Evolutionary conservation across 2,888 invertebrate genomes (phyloP), one percentile per base, ranked within the genome.

Genomic region (Rhopalosiphum nymphaeae): DNA sequence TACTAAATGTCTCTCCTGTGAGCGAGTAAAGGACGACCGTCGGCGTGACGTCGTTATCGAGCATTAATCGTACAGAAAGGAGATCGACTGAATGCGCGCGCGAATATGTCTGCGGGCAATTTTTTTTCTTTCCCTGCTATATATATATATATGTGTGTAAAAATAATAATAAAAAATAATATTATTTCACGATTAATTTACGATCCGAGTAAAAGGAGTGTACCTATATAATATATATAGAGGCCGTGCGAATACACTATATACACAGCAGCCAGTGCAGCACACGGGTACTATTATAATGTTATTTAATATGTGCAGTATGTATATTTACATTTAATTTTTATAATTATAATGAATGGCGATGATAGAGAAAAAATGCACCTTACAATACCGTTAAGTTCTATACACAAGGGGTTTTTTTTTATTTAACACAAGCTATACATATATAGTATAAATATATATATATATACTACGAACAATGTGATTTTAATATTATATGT

Each of bases 111-210:
- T 44, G 42, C n/a, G 86, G 44, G 91, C 91, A 21, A 25, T 25
- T 57, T 44, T 67, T 84, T 67, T 84, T 91, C 53, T 56, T 84
- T n/a, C 46, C 13, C n/a, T n/a, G 11, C 10, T 44, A 36, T 29
- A 29, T 0, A 36, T 42, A 57, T n/a, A 67, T 13, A 67, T n/a
- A 67, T 25, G 4, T 53, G 3, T 53, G 0, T 53, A 53, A 16
- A 53, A 53, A 53, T n/a, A 85, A 85, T 42, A 67, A 90, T 44
- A 91, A 91, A 91, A 91, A 91, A 86, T 86, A n/a, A 91, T 46
- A 86, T 86, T 85, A 91, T 91, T 91, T 36, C 21, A 56, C 89
- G 86, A 86, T 91, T 92, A 87, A 86, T 92, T 86, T 61, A 92
- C 92, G 86, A 87, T 61, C 16, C 49, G 85, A 56, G 25, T 92